Evolutionary conservation across 2,113 vertebrate genomes (phyloP).

Genomic region (Cryptoleucopteryx plumbea): DNA sequence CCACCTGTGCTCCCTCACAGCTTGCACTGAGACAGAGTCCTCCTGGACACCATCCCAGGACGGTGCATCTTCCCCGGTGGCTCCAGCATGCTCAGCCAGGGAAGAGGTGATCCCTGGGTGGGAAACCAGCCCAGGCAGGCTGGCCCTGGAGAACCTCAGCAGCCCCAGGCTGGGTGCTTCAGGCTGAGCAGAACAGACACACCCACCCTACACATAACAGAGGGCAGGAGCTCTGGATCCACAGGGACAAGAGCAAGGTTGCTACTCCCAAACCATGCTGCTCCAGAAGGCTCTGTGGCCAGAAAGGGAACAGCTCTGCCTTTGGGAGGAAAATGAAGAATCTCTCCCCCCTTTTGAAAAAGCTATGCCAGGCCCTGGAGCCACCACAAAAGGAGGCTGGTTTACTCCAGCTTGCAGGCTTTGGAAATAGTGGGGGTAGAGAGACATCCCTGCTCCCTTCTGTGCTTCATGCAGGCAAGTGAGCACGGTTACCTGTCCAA

Average conservation of each 20-base stretch:
- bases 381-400: no score
- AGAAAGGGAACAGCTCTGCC: neutral
- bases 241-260: rapidly evolving
- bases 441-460: neutral
- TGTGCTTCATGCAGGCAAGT: rapidly evolving
- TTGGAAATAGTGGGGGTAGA: rapidly evolving
- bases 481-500: rapidly evolving
- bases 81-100: neutral
- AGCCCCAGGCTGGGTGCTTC: no score
- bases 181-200: neutral
- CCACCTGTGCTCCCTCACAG: rapidly evolving
- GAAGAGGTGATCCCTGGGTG: rapidly evolving
- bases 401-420: no score
- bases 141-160: no score
- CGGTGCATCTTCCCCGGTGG: rapidly evolving
- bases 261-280: no score
- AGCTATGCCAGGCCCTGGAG: neutral
- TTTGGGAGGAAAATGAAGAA: neutral
- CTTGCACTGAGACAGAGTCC: rapidly evolving
- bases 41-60: rapidly evolving
- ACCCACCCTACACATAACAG: rapidly evolving
- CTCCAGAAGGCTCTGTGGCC: neutral
- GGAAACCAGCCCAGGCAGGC: no score
- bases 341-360: no score
- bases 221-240: neutral